A percentile compares a stretch with the other conserved stretches of the same genome.
Evolutionary conservation across 2,797 vertebrate genomes (phyloP).

Genomic region (Enteromius viviparus): DNA sequence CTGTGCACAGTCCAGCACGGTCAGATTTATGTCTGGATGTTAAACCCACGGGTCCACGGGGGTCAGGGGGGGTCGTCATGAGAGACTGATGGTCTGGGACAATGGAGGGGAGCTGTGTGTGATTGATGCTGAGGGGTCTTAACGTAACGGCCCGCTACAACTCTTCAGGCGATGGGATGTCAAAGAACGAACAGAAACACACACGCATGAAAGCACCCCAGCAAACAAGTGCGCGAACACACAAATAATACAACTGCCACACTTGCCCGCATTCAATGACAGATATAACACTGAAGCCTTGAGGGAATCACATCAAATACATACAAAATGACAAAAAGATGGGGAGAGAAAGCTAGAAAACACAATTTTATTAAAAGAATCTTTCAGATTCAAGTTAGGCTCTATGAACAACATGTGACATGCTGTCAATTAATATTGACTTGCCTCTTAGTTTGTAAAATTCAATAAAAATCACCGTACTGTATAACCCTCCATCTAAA

Average conservation of each 20-base stretch:
- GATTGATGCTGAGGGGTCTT: slow-evolving; percentile 57
- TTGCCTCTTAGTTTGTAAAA: neutral
- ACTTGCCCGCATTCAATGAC: slow-evolving; percentile 35
- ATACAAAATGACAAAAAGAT: slow-evolving; percentile 11
- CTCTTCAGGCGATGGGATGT: slow-evolving; percentile 52
- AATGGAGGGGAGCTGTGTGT: slow-evolving; percentile 32
- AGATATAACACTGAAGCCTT: slow-evolving; percentile 33
- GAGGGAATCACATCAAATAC: slow-evolving; percentile 8
- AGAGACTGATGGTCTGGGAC: slow-evolving; percentile 53
- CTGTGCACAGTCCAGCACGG: neutral
- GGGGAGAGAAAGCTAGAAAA: neutral
- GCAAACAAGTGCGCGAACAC: neutral
- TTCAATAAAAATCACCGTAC: neutral
- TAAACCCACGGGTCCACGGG: slow-evolving; percentile 44
- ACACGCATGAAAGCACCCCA: slow-evolving; percentile 29
- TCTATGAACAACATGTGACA: neutral
- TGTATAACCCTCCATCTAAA: neutral
- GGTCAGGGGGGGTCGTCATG: slow-evolving; percentile 36
- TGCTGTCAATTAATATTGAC: neutral
- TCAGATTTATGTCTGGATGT: slow-evolving; percentile 55
- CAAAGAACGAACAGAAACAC: slow-evolving; percentile 46
- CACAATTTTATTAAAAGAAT: neutral
- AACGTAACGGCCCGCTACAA: slow-evolving; percentile 55
- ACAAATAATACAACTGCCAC: slow-evolving; percentile 31
- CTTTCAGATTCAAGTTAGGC: neutral